These are phyloP conservation scores for Artemia sinica DNA, from an alignment of 2,888 invertebrate species.

Conservation along the genomic window DNA sequence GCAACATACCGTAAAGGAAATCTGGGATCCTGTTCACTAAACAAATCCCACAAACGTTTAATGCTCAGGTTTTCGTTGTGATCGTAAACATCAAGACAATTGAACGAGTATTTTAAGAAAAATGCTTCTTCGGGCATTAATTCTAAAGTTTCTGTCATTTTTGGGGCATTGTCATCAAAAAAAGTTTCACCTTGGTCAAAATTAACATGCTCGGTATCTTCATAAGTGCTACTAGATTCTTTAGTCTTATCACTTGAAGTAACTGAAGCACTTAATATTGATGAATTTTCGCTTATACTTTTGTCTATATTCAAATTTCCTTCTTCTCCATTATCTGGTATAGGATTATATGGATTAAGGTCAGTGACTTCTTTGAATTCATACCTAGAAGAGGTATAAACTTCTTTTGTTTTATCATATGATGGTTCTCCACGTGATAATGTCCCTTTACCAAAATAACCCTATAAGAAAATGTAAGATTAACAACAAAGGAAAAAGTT, in stretches of 20 bases:
- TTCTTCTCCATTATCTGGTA: not conserved
- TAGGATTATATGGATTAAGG: not conserved
- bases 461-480: slow-evolving; percentile 31
- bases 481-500: not conserved
- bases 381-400: not conserved
- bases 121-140: slow-evolving; percentile 60
- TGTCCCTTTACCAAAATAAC: slow-evolving; percentile 58
- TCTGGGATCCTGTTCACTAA: slow-evolving; percentile 39
- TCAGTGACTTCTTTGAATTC: not conserved
- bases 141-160: slow-evolving; percentile 44
- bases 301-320: not conserved
- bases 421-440: slow-evolving; percentile 41
- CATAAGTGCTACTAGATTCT: not conserved
- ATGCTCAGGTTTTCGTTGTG: slow-evolving; percentile 35
- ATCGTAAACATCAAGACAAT: slow-evolving; percentile 45
- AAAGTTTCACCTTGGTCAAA: not conserved
- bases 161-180: slow-evolving; percentile 41
- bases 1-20: slow-evolving; percentile 54
- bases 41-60: slow-evolving; percentile 41
- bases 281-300: not conserved
- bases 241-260: not conserved
- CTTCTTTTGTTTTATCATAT: slow-evolving; percentile 30
- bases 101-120: slow-evolving; percentile 47
- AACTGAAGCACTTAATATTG: not conserved
- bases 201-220: too few species aligned